Conservation (phyloP, 2,888 invertebrate genomes). For the Himalopsyche tibetana region DNA sequence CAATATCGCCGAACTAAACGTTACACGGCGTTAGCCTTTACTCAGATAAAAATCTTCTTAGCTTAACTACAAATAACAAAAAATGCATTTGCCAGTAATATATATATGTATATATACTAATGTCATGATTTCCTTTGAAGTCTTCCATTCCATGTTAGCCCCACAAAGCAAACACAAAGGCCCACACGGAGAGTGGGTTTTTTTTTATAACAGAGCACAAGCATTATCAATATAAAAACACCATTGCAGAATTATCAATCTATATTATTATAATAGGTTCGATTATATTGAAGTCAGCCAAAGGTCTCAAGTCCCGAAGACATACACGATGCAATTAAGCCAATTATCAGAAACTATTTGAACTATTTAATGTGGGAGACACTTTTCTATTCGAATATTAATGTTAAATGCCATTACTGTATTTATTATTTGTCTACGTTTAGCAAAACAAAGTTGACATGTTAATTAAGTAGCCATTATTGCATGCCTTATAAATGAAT, state of each 20-base stretch:
- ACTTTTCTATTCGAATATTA: too few relatives aligned
- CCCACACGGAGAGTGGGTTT: constrained; percentile 29
- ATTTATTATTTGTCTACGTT: too few relatives aligned
- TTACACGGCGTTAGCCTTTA: not conserved
- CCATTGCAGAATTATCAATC: not conserved
- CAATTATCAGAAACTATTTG: too few relatives aligned
- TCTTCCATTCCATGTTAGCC: not conserved
- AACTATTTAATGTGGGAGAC: too few relatives aligned
- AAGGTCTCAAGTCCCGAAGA: not conserved
- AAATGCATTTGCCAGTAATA: not conserved
- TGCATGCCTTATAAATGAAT: too few relatives aligned
- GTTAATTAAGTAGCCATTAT: too few relatives aligned
- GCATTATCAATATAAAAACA: constrained; percentile 11
- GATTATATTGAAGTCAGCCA: not conserved
- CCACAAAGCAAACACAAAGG: constrained; percentile 34
- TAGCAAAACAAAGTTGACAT: too few relatives aligned
- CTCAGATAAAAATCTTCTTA: constrained; percentile 6
- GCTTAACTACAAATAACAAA: not conserved
- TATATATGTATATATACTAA: not conserved
- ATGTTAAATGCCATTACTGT: too few relatives aligned
- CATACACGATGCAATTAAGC: not conserved
- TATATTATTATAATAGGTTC: constrained; percentile 3
- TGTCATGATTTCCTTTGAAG: constrained; percentile 7
- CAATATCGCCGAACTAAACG: not conserved
- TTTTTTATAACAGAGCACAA: constrained; percentile 1